Base-by-base conservation (phyloP, 2,888 invertebrate genomes). In the Plutella xylostella region DNA sequence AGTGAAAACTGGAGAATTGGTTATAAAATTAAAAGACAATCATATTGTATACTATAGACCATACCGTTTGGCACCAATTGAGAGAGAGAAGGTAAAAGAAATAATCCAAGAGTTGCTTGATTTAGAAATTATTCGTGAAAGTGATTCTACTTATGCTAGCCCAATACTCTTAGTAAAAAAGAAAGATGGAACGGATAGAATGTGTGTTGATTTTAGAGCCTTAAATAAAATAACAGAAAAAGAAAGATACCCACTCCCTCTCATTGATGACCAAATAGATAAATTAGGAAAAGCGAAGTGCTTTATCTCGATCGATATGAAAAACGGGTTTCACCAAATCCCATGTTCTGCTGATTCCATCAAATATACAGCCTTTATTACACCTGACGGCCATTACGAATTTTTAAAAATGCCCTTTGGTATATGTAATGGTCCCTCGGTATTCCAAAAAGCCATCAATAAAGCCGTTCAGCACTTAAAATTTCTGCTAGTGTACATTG, bases 401-500 rank as follows among this genome's bases (percentile, higher is more conserved):
- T 38, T n/a, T 21, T 3, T 38, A 5, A 20, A 18, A 2, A 38
- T 38, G 38, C 38, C 38, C 5, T 38, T 38, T 21, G 38, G 38
- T 12, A 15, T 38, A 4, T n/a, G 38, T 9, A 38, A 38, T 20
- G 38, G 6, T 6, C 38, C 38, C 2, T 19, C 21, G 18, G 38
- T 38, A 6, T 38, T 19, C 18, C 38, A 38, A 38, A 11, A 20
- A 12, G 21, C 20, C 3, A 20, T 21, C 19, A 38, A 4, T 3
- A 5, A 19, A 6, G 19, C 20, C 3, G 3, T 38, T 7, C 17
- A 41, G 39, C 39, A 52, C 30, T 41, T 52, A 7, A 45, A 51
- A 21, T 51, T 50, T 14, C 18, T 55, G 2, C 19, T 52, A 14
- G 48, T 52, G 1, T 54, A 52, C 40, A 48, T 55, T 1, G 54